Base-by-base conservation (phyloP, 2,797 vertebrate species). In the Hippoglossus hippoglossus region DNA sequence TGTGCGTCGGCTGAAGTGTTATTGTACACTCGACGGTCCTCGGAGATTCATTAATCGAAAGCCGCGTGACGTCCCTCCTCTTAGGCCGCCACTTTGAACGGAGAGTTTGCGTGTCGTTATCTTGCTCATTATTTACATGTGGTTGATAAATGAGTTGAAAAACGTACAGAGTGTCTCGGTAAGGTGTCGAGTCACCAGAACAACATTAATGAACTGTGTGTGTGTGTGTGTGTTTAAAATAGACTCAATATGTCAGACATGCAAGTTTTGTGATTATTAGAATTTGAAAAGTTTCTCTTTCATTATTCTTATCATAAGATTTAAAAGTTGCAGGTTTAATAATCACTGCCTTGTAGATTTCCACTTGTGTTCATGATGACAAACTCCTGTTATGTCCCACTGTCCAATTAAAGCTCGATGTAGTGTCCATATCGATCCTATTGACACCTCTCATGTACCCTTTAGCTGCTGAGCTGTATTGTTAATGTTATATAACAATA, bases 31-130 rank as follows among this genome's bases (percentile, higher is more conserved):
- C 34, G 15, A 67, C 47, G 55, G 31, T 18, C 26, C 36, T 36
- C 47, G 52, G 46, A 70, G 34, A 71, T 44, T 57, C 11, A 57
- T 51, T 51, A 49, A 61, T 16, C 7, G 2, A 44, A 44, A 26
- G 53, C 21, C 49, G 51, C 13, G 44, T 54, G 64, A 25, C 10
- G 1, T 47, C 19, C 21, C 21, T 77, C 26, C 13, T 67, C 36
- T 44, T 13, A 31, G 21, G 16, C 18, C 2, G 1, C 69, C 50
- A 51, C 36, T 63, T 49, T 71, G 39, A 75, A 68, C 21, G 41
- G 28, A 57, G n/a, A 19, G 0, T 25, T 25, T 57, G 24, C 13
- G 13, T 60, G 41, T 59, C 46, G 51, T 63, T 50, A 58, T 58
- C 10, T 25, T 49, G 19, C 6, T 15, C 55, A 39, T 52, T 19